Conservation (phyloP, 2,797 vertebrate species). For the Hydrocynus forskahlii region DNA sequence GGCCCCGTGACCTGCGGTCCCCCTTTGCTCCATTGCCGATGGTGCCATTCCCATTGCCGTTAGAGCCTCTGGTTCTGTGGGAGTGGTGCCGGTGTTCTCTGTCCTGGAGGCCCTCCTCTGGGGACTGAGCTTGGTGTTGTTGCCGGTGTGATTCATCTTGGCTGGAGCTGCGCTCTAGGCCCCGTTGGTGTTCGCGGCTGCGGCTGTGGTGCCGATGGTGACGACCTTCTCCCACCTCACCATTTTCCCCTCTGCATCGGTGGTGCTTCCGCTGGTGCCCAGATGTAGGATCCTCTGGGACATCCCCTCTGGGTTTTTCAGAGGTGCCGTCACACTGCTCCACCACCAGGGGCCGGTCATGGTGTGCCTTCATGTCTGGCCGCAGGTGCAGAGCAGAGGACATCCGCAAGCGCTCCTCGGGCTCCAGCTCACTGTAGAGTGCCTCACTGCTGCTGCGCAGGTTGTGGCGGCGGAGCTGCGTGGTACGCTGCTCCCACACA, state of each 20-base stretch:
- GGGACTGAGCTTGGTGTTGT: conserved; percentile 62
- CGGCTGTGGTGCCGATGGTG: conserved; percentile 82
- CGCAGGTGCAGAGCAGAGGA: conserved; percentile 87
- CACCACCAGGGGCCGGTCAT: conserved; percentile 91
- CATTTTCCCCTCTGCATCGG: conserved; percentile 79
- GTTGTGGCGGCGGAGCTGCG: conserved; percentile 91
- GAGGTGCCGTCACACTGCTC: conserved; percentile 70
- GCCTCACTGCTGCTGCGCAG: conserved; percentile 91
- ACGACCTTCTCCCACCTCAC: conserved; percentile 66
- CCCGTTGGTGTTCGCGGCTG: conserved; percentile 77
- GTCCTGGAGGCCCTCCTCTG: conserved; percentile 77
- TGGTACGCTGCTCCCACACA: conserved; percentile 96
- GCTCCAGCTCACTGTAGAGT: conserved; percentile 91
- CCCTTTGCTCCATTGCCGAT: conserved; percentile 70
- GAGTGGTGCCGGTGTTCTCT: conserved; percentile 76
- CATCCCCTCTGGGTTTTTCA: conserved; percentile 63
- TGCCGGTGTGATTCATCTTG: conserved; percentile 67
- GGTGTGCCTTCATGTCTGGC: conserved; percentile 93
- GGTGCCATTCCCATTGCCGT: conserved; percentile 75
- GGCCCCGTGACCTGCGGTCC: conserved; percentile 76
- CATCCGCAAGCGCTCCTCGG: conserved; percentile 85
- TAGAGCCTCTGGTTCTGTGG: conserved; percentile 74
- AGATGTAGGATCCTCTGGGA: conserved; percentile 53
- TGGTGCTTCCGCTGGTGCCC: conserved; percentile 78
- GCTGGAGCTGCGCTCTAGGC: conserved; percentile 69